phyloP scores from a whole-genome alignment of 1,140 invertebrate species.

The Lethrus apterus region DNA sequence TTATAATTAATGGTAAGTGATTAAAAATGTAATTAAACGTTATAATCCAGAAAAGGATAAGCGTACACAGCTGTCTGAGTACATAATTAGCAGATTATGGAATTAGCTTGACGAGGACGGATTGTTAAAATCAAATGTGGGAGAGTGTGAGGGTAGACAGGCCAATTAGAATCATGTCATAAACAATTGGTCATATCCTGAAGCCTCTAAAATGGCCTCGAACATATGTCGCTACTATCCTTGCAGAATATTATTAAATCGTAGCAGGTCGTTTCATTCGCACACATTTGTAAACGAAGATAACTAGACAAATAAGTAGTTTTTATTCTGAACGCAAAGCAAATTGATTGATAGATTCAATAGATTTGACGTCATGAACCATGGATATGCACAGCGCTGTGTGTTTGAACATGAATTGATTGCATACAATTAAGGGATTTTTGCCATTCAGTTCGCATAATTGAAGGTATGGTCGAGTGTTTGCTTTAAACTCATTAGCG shows the following conservation, averaged over 20 bases:
- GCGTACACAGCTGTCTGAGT: too few relatives aligned
- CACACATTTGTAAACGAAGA: slow-evolving; percentile 20
- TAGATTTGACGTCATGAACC: slow-evolving; percentile 23
- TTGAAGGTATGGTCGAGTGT: slow-evolving; percentile 29
- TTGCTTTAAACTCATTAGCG: slow-evolving; percentile 38
- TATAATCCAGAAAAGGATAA: too few relatives aligned
- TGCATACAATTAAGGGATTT: slow-evolving; percentile 34
- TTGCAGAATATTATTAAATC: not conserved
- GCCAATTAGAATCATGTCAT: slow-evolving; percentile 31
- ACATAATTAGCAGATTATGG: too few relatives aligned
- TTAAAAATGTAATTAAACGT: too few relatives aligned
- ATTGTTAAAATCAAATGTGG: too few relatives aligned
- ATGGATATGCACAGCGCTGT: slow-evolving; percentile 22
- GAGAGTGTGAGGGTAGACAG: too few relatives aligned
- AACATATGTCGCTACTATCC: slow-evolving; percentile 11
- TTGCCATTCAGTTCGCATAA: slow-evolving; percentile 28
- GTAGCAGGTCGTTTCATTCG: not conserved
- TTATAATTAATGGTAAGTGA: too few relatives aligned
- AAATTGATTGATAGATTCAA: slow-evolving; percentile 26
- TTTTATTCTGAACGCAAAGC: not conserved
- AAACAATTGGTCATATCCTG: slow-evolving; percentile 35
- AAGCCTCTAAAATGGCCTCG: slow-evolving; percentile 9
- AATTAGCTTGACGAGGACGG: too few relatives aligned
- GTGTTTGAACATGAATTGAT: slow-evolving; percentile 28
- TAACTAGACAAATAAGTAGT: too few relatives aligned